Evolutionary conservation across 2,888 invertebrate genomes (phyloP).

Genomic region (Phytoseiulus persimilis): DNA sequence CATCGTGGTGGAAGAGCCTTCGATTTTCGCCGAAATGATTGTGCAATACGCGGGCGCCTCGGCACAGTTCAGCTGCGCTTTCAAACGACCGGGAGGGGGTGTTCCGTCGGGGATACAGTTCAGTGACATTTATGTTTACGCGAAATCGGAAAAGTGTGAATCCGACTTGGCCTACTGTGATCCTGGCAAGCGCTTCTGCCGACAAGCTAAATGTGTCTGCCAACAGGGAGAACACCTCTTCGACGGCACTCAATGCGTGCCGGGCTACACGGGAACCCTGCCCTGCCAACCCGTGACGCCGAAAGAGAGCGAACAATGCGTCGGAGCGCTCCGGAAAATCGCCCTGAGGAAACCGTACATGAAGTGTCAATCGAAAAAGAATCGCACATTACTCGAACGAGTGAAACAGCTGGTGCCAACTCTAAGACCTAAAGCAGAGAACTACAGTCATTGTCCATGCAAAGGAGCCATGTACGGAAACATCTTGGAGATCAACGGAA

Average conservation of each 20-base stretch:
- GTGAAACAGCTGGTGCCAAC: conserved; percentile 31
- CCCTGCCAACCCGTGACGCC: neutral
- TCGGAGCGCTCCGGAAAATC: conserved; percentile 16
- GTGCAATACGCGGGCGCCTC: conserved; percentile 33
- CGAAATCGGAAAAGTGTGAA: conserved; percentile 33
- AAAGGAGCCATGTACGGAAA: conserved; percentile 25
- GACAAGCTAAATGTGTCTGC: conserved; percentile 30
- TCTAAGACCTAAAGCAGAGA: neutral
- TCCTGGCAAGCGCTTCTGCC: conserved; percentile 11
- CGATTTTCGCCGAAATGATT: conserved; percentile 9
- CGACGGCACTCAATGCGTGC: conserved; percentile 22
- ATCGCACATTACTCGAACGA: conserved; percentile 22
- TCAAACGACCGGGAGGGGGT: conserved; percentile 23
- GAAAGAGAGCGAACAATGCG: conserved; percentile 32
- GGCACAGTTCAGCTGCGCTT: conserved; percentile 24
- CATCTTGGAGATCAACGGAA: conserved; percentile 24
- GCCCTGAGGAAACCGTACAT: conserved; percentile 10
- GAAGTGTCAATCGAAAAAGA: neutral
- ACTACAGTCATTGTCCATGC: conserved; percentile 36
- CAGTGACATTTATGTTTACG: conserved; percentile 31
- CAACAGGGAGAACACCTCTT: conserved; percentile 35
- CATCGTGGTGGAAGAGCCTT: conserved; percentile 25
- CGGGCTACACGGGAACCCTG: conserved; percentile 14
- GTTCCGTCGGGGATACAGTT: conserved; percentile 6
- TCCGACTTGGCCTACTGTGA: conserved; percentile 35